These are phyloP conservation scores for Phaethornis superciliosus DNA, from an alignment of 2,113 vertebrate genomes.

Conservation along the genomic window DNA sequence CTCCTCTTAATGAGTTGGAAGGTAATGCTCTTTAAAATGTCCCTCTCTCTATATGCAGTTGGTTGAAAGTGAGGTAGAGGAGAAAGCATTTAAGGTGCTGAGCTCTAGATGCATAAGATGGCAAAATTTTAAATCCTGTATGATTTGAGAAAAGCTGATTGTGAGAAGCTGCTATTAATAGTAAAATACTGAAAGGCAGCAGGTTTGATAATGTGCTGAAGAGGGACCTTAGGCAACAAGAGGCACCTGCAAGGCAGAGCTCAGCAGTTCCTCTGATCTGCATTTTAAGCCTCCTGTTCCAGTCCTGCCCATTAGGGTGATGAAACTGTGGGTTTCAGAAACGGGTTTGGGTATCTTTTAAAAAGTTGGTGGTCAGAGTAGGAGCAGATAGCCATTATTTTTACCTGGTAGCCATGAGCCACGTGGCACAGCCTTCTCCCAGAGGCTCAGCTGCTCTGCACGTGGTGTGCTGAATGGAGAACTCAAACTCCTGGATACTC, in stretches of 20 bases:
- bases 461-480: background rate
- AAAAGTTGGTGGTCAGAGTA: accelerated
- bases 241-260: background rate
- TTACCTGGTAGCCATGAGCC: background rate
- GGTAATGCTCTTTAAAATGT: background rate
- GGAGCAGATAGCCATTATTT: background rate
- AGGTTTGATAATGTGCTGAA: background rate
- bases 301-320: background rate
- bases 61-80: background rate
- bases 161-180: background rate
- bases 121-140: background rate
- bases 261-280: accelerated
- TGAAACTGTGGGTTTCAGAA: accelerated
- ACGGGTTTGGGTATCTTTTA: accelerated
- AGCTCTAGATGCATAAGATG: background rate
- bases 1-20: background rate
- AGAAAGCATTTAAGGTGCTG: accelerated
- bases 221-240: background rate
- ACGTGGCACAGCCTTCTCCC: background rate
- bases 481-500: background rate
- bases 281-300: background rate
- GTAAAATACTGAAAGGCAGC: background rate
- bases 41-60: background rate
- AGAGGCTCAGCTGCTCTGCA: background rate
- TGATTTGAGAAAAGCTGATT: background rate